Evolutionary conservation across 1,140 invertebrate genomes (phyloP).

Genomic region (Drosophila funebris): DNA sequence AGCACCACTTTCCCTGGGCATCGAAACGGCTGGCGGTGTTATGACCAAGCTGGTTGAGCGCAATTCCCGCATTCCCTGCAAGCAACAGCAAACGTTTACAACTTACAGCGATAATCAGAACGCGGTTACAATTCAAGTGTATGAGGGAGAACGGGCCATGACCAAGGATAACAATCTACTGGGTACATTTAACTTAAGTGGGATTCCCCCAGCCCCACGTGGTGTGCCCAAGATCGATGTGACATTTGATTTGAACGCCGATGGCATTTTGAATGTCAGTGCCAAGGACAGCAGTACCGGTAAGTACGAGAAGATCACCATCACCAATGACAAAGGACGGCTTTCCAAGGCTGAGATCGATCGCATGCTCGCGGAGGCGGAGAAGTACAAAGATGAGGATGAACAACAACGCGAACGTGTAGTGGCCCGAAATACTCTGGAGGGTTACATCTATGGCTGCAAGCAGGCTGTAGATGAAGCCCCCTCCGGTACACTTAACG

Average conservation of each 20-base stretch:
- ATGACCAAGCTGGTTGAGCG: slow-evolving; percentile 88
- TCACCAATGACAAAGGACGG: slow-evolving; percentile 96
- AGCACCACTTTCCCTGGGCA: slow-evolving; percentile 88
- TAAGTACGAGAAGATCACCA: slow-evolving; percentile 91
- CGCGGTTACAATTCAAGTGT: slow-evolving; percentile 90
- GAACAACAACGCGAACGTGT: slow-evolving; percentile 88
- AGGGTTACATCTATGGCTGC: slow-evolving; percentile 92
- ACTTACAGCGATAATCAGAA: slow-evolving; percentile 89
- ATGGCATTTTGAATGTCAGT: slow-evolving; percentile 92
- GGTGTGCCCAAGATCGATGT: slow-evolving; percentile 87
- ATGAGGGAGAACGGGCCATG: slow-evolving; percentile 90
- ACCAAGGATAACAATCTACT: slow-evolving; percentile 92
- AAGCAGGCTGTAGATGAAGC: slow-evolving; percentile 90
- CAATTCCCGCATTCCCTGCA: slow-evolving; percentile 89
- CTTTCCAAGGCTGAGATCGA: slow-evolving; percentile 96
- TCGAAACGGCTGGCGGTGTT: slow-evolving; percentile 88
- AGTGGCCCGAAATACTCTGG: slow-evolving; percentile 90
- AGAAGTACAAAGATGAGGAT: slow-evolving; percentile 89
- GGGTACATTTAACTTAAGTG: slow-evolving; percentile 90
- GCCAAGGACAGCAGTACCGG: slow-evolving; percentile 92
- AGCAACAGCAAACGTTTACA: slow-evolving; percentile 88
- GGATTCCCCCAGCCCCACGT: slow-evolving; percentile 89
- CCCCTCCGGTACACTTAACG: slow-evolving; percentile 86
- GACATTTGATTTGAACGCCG: slow-evolving; percentile 91
- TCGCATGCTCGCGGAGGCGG: slow-evolving; percentile 93